Evolutionary conservation across 2,888 invertebrate species (phyloP).

Genomic region (Podotricha telesiphe): DNA sequence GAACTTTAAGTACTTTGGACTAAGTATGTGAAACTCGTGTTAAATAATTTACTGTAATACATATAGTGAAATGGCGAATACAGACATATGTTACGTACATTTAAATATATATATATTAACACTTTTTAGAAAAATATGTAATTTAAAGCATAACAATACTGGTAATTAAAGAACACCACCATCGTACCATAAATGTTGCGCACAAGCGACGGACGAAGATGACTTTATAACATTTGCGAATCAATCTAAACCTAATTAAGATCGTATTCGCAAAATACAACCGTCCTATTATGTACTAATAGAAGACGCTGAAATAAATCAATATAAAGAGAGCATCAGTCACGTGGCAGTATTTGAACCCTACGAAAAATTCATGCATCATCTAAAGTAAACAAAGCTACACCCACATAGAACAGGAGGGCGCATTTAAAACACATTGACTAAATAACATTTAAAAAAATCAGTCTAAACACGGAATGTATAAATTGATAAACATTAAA

Average conservation of each 20-base stretch:
- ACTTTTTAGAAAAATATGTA: conserved; percentile 12
- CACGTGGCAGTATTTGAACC: neutral
- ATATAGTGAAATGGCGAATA: neutral
- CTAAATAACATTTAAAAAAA: conserved; percentile 28
- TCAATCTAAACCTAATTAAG: neutral
- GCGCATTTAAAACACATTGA: conserved; percentile 5
- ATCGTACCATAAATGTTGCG: neutral
- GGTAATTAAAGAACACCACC: conserved; percentile 11
- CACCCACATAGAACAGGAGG: neutral
- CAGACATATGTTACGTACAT: conserved; percentile 10
- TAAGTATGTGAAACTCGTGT: conserved; percentile 3
- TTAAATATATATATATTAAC: conserved; percentile 7
- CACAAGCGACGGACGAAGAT: neutral
- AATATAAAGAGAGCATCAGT: neutral
- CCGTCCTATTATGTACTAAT: neutral
- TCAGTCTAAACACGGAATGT: conserved; percentile 40
- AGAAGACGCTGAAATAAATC: neutral
- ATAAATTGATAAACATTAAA: conserved; percentile 22
- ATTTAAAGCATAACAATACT: conserved; percentile 23
- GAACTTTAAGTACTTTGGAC: neutral
- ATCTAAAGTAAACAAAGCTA: neutral
- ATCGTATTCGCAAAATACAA: neutral
- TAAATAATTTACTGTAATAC: neutral
- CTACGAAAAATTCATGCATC: neutral
- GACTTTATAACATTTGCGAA: neutral